Percentiles rank a stretch among this genome's conserved stretches.
Evolutionary conservation across 1,140 invertebrate genomes (phyloP).

Genomic region (Drosophila tristis): DNA sequence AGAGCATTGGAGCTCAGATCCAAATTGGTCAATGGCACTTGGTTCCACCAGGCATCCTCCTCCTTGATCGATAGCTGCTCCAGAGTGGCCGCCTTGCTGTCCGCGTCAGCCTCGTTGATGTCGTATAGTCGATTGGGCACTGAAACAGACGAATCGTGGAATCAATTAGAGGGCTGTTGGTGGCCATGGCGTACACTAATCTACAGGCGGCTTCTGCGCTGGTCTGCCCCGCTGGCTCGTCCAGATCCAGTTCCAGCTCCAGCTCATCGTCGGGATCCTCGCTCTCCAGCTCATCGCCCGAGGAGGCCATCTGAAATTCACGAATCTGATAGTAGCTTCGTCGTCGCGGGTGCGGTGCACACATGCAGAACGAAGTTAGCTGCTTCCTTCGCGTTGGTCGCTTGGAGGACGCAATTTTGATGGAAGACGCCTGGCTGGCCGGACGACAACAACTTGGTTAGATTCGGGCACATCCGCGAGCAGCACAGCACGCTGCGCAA

Average conservation of each 20-base stretch:
- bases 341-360: slow-evolving; percentile 67
- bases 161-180: slow-evolving; percentile 17
- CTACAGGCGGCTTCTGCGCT: slow-evolving; percentile 46
- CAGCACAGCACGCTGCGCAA: slow-evolving; percentile 26
- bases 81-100: slow-evolving; percentile 88
- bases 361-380: slow-evolving; percentile 80
- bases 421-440: slow-evolving; percentile 11
- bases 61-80: slow-evolving; percentile 86
- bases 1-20: slow-evolving; percentile 93
- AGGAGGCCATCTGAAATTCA: slow-evolving; percentile 79
- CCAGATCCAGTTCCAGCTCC: slow-evolving; percentile 41
- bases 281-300: slow-evolving; percentile 73
- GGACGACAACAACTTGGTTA: not conserved
- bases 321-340: slow-evolving; percentile 77
- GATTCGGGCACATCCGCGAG: slow-evolving; percentile 26
- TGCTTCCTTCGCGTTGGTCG: slow-evolving; percentile 52
- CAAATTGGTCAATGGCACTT: slow-evolving; percentile 90
- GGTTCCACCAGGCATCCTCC: slow-evolving; percentile 93
- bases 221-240: slow-evolving; percentile 39
- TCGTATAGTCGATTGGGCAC: slow-evolving; percentile 93
- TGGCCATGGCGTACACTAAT: slow-evolving; percentile 2
- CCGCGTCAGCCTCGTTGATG: slow-evolving; percentile 90
- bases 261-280: slow-evolving; percentile 77
- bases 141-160: slow-evolving; percentile 80
- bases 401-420: slow-evolving; percentile 80